Evolutionary conservation across 1,140 invertebrate genomes (phyloP), one percentile per base, ranked within the genome.

Genomic region (Apis laboriosa): DNA sequence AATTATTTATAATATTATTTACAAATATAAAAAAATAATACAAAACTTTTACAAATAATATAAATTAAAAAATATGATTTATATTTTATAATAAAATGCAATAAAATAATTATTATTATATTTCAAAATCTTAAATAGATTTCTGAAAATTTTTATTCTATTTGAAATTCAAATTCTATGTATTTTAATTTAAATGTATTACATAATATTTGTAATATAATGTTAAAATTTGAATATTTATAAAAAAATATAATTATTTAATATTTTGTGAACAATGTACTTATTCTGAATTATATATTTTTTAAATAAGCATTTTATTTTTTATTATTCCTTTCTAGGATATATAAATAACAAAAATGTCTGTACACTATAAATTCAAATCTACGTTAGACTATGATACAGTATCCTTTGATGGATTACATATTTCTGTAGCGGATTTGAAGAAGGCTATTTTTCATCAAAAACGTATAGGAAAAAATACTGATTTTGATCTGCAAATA

Each of bases 331-430:
- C 49, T 80, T 86, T 87, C 64, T 61, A 92, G 90, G 80, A 88
- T 85, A 84, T 76, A 86, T 88, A 72, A 86, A 72, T 78, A 89
- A 63, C 72, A 83, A 91, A 93, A 90, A 99, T 99, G 97, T 99
- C 98, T 90, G 98, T 99, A 81, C 98, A 99, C 94, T 99, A 99
- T 94, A 99, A 99, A 94, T 99, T 99, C 92, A 99, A 99, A 95
- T 98, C 98, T 90, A 97, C 97, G 72, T 95, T 98, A 89, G 97
- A 99, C 91, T 99, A 97, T 95, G 98, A 99, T 92, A 99, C 98
- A 9, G 97, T 99, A 67, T 98, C 97, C 34, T 99, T 99, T 93
- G 99, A 99, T 96, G 98, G 98, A 66, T 95, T 99, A 55, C 97
- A 99, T 92, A 99, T 99, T 91, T 98, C 98, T 67, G 97, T 99